A percentile compares a stretch with the other conserved stretches of the same genome.
Conservation (phyloP, 2,797 vertebrate species). For the Bucorvus abyssinicus region DNA sequence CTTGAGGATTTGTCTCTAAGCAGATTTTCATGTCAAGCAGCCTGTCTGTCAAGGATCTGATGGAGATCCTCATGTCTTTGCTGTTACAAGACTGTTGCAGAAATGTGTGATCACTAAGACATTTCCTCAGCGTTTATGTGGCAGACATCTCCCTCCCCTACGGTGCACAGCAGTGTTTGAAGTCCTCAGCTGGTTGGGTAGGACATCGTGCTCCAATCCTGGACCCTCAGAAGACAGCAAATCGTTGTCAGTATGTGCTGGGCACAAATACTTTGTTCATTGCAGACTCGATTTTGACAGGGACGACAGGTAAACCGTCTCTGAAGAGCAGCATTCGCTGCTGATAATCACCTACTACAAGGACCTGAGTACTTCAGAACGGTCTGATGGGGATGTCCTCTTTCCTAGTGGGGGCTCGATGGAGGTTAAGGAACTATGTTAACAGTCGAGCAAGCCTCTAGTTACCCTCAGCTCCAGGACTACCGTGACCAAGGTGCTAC, state of each 20-base stretch:
- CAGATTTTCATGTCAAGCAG: background rate
- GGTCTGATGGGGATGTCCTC: background rate
- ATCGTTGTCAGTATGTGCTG: background rate
- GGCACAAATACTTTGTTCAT: background rate
- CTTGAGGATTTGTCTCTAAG: background rate
- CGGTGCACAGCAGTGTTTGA: background rate
- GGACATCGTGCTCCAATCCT: background rate
- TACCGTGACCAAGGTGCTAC: background rate
- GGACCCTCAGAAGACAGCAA: background rate
- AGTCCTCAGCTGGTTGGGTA: background rate
- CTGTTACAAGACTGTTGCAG: background rate
- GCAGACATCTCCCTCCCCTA: background rate
- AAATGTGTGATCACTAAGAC: background rate
- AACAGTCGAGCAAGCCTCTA: background rate
- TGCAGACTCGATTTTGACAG: background rate
- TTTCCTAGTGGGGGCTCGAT: background rate
- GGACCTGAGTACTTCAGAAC: background rate
- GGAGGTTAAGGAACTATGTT: background rate
- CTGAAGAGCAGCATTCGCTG: background rate
- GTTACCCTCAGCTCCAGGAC: background rate
- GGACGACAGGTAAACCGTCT: background rate
- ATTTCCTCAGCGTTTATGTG: background rate
- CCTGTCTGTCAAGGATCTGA: background rate
- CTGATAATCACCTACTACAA: background rate
- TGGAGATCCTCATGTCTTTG: background rate